Base-by-base conservation (phyloP, 2,888 invertebrate species). In the Leucophora obtusa region DNA sequence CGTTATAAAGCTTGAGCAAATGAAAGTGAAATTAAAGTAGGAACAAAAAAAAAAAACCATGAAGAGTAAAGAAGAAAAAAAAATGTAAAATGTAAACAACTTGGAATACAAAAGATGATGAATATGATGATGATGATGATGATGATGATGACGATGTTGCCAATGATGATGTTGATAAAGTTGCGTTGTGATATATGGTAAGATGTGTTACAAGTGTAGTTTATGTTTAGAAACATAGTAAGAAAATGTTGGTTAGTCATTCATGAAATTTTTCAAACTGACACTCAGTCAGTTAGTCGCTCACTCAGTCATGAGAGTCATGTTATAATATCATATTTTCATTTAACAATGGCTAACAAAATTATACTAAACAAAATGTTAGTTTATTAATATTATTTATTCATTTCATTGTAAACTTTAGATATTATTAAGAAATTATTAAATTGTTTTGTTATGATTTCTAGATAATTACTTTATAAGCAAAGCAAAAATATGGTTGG, bases 11-110 rank as follows among this genome's bases (percentile, higher is more conserved):
- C 62, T 54, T 18, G 53, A 73, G 58, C 50, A 77, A 81, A 73
- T 73, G 81, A 81, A 81, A 81, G 77, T 77, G 81, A 81, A 81
- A 77, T 77, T 81, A 54, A 75, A 66, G 54, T 21, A 71, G 38
- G 53, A 71, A 5, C 2, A 28, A 28, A 28, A 28, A 28, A 28
- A 28, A 28, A 28, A 28, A 28, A 28, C 7, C 7, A 15, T 17
- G 11, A 63, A 47, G 17, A 58, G 3, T 38, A 51, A 58, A 51
- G 54, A 58, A 65, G 28, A 50, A 68, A 62, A 56, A 75, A 70
- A 43, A 56, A 71, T 24, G 11, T 56, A 63, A 70, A 70, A 62
- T 62, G 70, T 59, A 70, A 74, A 65, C 70, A 70, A 71, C 60
- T 65, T 71, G 38, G 62, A 24, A 24, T 43, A 71, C 51, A 73